Percentiles rank a stretch among this genome's conserved stretches.
Conservation (phyloP, 2,113 vertebrate genomes). For the Larimichthys polyactis region DNA sequence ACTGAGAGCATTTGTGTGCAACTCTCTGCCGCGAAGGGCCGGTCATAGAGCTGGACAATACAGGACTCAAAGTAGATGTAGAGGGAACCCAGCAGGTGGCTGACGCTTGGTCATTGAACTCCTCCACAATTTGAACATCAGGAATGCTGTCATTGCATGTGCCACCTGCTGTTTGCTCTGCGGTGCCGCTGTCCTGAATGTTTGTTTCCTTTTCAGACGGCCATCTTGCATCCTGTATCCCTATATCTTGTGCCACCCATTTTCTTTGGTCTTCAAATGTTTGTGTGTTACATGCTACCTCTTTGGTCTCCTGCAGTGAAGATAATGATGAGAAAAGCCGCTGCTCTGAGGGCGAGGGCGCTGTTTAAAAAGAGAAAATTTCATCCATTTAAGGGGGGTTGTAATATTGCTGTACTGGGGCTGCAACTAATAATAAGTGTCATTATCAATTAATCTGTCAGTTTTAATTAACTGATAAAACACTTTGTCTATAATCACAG, state of each 20-base stretch:
- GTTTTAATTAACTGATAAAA: not conserved
- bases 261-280: conserved; percentile 18
- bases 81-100: conserved; percentile 13
- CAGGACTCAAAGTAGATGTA: conserved; percentile 11
- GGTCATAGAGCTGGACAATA: not conserved
- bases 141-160: not conserved
- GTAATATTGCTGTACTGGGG: not conserved
- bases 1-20: conserved; percentile 65
- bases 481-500: not conserved
- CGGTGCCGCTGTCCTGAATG: not conserved
- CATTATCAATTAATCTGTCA: not conserved
- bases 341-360: conserved; percentile 48
- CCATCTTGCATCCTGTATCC: not conserved
- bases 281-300: conserved; percentile 2
- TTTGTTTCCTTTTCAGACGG: conserved; percentile 13
- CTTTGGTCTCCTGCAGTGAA: not conserved
- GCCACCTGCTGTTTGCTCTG: not conserved
- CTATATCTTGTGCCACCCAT: not conserved
- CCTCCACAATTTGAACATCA: not conserved
- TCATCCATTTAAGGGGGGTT: not conserved
- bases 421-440: not conserved
- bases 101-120: not conserved
- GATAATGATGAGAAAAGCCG: conserved; percentile 58
- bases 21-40: conserved; percentile 38
- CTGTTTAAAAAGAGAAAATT: conserved; percentile 39